phyloP scores from a whole-genome alignment of 2,888 invertebrate species.

The Mythimna vitellina region DNA sequence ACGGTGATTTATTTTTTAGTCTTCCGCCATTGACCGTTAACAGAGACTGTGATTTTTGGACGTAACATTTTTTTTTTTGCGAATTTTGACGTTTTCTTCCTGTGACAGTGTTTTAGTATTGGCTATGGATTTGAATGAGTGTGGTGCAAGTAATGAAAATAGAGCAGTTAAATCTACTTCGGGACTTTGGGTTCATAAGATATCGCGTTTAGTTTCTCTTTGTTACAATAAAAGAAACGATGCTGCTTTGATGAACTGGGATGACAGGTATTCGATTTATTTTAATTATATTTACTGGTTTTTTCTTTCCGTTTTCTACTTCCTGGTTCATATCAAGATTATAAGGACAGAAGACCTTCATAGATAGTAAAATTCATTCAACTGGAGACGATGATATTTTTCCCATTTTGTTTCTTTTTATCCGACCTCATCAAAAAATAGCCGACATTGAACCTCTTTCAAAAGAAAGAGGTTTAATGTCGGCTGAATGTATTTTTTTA shows the following conservation, averaged over 20 bases:
- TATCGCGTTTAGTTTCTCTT: constrained; percentile 42
- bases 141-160: constrained; percentile 31
- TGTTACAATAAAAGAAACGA: constrained; percentile 45
- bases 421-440: too few relatives aligned
- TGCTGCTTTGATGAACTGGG: constrained; percentile 4
- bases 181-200: constrained; percentile 43
- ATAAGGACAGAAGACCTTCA: background rate
- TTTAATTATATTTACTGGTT: background rate
- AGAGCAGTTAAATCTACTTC: constrained; percentile 22
- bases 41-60: constrained; percentile 28
- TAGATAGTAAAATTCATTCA: background rate
- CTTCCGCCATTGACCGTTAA: constrained; percentile 10
- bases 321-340: constrained; percentile 14
- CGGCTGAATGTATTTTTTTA: too few relatives aligned
- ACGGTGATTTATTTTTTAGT: constrained; percentile 28
- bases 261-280: constrained; percentile 38
- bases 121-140: constrained; percentile 46
- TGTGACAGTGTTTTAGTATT: background rate
- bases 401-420: background rate
- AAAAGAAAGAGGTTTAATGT: too few relatives aligned
- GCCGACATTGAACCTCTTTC: too few relatives aligned
- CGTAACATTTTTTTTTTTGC: background rate
- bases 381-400: background rate
- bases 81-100: background rate
- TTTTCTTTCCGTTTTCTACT: background rate